Percentiles rank a stretch among this genome's conserved stretches.
Evolutionary conservation across 2,113 vertebrate species (phyloP).

Genomic region (Globicephala melas): DNA sequence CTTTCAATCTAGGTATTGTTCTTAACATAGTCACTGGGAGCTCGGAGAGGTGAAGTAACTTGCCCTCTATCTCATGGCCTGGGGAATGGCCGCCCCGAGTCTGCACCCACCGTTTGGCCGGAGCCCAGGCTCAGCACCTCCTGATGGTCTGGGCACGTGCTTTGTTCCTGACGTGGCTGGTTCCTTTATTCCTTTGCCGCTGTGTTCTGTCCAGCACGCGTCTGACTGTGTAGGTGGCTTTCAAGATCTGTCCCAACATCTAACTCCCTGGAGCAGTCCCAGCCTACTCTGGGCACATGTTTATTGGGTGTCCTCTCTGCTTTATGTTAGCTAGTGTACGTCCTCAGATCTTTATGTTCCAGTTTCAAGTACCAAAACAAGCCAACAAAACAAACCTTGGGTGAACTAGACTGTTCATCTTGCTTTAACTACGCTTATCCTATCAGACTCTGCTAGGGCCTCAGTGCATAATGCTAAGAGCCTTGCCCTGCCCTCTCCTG

Average conservation of each 20-base stretch:
- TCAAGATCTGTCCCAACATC: too few species aligned
- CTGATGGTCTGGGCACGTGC: rapidly evolving
- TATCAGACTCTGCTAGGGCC: not conserved
- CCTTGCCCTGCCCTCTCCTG: not conserved
- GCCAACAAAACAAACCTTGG: not conserved
- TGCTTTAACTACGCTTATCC: not conserved
- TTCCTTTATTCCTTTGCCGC: not conserved
- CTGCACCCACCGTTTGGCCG: not conserved
- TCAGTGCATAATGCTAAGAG: not conserved
- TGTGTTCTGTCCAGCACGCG: rapidly evolving
- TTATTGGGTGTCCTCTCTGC: too few species aligned
- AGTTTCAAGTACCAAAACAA: not conserved
- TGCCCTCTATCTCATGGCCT: not conserved
- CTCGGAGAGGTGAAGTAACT: too few species aligned
- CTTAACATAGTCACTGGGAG: rapidly evolving
- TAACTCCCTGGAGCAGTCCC: not conserved
- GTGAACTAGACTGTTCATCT: not conserved
- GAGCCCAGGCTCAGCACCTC: not conserved
- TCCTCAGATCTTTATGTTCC: not conserved
- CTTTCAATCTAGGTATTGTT: too few species aligned
- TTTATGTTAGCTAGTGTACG: too few species aligned
- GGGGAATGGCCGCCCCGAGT: not conserved
- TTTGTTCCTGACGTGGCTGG: not conserved
- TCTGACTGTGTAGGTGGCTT: not conserved
- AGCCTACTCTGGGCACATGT: not conserved